Evolutionary conservation across 2,797 vertebrate genomes (phyloP), one percentile per base, ranked within the genome.

Genomic region (Bovichtus variegatus): DNA sequence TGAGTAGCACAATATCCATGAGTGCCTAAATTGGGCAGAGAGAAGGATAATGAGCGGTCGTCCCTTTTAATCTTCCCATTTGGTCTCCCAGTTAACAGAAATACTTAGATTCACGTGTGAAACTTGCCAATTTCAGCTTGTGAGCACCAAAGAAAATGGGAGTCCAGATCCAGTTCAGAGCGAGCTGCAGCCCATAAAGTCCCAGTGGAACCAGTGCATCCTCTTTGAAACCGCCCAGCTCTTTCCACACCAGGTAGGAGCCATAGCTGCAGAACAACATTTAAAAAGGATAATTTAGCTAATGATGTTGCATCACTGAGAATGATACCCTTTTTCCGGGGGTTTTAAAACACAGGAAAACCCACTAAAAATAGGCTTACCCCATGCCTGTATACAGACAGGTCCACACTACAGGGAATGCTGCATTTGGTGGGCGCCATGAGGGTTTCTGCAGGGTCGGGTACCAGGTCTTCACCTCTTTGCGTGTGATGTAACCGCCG

Each of bases 171-270:
- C 97, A 99, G 91, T 97, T 98, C 60, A 99, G 71, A 64, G 90
- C 84, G 15, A 99, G 89, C 89, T 99, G 97, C 27, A 94, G 69
- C 44, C 95, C 95, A 9, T 97, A 98, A 36, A 98, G 95, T 53
- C 97, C 95, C 5, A 98, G 83, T 0, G 98, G 97, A 61, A 97
- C 75, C 60, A 96, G 0, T 2, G 96, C 95, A 25, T 95, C 92
- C 77, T 95, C 87, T 59, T 84, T 94, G 71, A 96, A 96, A 76
- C 97, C 97, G 0, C 96, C 96, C 34, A 97, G 94, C 71, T 97
- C 96, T 4, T 94, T 97, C 97, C 96, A 99, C 6, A 98, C 89
- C 87, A 98, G 91, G 87, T 98, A 99, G 54, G 98, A 99, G 49
- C 95, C 96, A 2, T 97, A 97, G 12, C 97, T 98, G 65, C 4